Evolutionary conservation across 1,140 invertebrate genomes (phyloP).

Genomic region (Rhopalosiphum maidis): DNA sequence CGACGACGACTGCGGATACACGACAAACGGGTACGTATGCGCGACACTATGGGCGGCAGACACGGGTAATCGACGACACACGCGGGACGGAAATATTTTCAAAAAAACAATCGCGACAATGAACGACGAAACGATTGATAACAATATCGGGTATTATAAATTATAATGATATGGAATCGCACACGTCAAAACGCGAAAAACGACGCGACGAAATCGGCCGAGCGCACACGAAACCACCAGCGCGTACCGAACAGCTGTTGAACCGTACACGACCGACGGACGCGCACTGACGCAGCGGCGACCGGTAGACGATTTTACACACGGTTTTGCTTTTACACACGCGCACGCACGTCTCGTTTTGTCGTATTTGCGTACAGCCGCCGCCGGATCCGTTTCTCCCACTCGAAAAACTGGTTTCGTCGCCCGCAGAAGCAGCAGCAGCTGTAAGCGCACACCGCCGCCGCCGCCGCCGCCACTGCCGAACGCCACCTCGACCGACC

Average conservation of each 20-base stretch:
- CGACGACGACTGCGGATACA: background rate
- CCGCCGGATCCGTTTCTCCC: slow-evolving; percentile 48
- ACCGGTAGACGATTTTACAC: background rate
- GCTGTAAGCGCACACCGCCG: background rate
- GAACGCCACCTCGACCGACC: background rate
- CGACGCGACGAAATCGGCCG: background rate
- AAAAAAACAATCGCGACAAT: background rate
- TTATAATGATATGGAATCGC: background rate
- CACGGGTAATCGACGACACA: background rate
- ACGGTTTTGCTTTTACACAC: background rate
- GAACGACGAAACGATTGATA: background rate
- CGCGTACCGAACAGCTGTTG: too few species aligned
- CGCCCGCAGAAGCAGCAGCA: background rate
- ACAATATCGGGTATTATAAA: too few species aligned
- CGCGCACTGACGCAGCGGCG: slow-evolving; percentile 33
- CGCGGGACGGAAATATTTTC: background rate
- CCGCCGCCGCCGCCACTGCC: background rate
- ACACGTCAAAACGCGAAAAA: background rate
- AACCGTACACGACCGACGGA: background rate
- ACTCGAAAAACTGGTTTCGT: slow-evolving; percentile 43
- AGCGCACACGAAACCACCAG: background rate
- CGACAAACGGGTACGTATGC: background rate
- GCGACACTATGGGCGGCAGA: background rate
- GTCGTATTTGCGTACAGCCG: background rate
- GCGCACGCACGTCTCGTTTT: background rate